phyloP scores from a whole-genome alignment of 1,140 invertebrate genomes.

The Apis mellifera region Amel_HAv3.1 CM009942.2:5258501-5259000 shows the following conservation, averaged over 20 bases:
- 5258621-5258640: constrained; percentile 20
- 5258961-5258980: not conserved
- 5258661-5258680: constrained; percentile 16
- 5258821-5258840: constrained; percentile 1
- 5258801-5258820: not conserved
- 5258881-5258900: not conserved
- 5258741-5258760: constrained; percentile 53
- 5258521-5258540: too few relatives aligned
- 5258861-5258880: not conserved
- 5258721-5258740: constrained; percentile 58
- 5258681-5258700: constrained; percentile 51
- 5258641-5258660: constrained; percentile 24
- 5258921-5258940: not conserved
- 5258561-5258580: not conserved
- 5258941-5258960: not conserved
- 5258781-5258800: constrained; percentile 18
- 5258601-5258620: constrained; percentile 5
- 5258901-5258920: not conserved
- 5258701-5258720: constrained; percentile 53
- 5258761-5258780: constrained; percentile 40
- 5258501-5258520: too few relatives aligned
- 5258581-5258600: not conserved
- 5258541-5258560: too few relatives aligned
- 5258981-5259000: not conserved
- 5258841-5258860: not conserved